Evolutionary conservation across 2,797 vertebrate species (phyloP).

Genomic region (Pterois miles): DNA sequence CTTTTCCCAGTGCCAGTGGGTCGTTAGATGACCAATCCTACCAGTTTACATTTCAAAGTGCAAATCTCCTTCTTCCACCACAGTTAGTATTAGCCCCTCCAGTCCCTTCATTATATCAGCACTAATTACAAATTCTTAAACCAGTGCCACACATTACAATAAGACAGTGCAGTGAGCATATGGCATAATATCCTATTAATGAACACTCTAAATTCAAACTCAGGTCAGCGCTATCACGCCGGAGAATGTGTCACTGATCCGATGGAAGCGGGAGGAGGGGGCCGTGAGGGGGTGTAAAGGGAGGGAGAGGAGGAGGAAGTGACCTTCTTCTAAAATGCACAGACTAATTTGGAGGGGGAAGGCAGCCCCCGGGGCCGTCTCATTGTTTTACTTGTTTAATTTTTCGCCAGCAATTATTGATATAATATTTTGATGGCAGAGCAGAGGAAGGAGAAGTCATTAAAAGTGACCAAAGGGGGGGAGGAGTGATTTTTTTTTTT

Average conservation of each 20-base stretch:
- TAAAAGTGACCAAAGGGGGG: constrained; percentile 65
- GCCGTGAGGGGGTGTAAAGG: constrained; percentile 49
- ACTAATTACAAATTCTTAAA: constrained; percentile 99
- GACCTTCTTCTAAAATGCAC: constrained; percentile 90
- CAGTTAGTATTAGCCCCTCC: constrained; percentile 91
- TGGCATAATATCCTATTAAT: constrained; percentile 99
- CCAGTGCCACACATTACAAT: constrained; percentile 95
- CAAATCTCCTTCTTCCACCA: constrained; percentile 84
- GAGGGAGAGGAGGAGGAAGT: constrained; percentile 73
- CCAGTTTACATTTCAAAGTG: constrained; percentile 78
- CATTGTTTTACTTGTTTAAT: constrained; percentile 87
- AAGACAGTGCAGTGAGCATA: constrained; percentile 97
- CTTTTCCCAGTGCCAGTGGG: constrained; percentile 30
- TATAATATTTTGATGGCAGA: constrained; percentile 85
- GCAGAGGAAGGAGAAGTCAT: constrained; percentile 68
- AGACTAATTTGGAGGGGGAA: constrained; percentile 81
- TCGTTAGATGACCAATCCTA: constrained; percentile 55
- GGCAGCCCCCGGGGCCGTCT: constrained; percentile 77
- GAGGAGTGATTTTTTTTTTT: constrained; percentile 32
- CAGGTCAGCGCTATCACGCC: constrained; percentile 97
- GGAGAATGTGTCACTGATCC: constrained; percentile 91
- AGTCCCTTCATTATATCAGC: constrained; percentile 98
- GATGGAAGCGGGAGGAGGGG: constrained; percentile 70
- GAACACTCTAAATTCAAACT: constrained; percentile 99
- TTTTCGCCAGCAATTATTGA: constrained; percentile 87